Percentiles rank a stretch among this genome's conserved stretches.
phyloP scores from a whole-genome alignment of 2,888 invertebrate species.

The Atethmia centrago region DNA sequence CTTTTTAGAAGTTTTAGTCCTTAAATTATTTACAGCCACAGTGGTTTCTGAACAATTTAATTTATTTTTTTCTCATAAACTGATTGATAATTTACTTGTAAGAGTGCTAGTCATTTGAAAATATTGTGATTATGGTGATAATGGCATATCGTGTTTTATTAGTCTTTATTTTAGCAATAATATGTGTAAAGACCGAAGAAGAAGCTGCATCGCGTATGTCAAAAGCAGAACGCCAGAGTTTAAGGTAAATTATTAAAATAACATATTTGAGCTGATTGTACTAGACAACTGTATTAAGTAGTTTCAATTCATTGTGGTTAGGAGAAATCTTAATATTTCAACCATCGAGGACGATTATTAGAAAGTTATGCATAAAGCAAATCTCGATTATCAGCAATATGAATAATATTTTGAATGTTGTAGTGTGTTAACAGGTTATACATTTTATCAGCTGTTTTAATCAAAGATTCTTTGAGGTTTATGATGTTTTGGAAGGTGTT shows the following conservation, averaged over 20 bases:
- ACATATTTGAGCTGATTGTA: neutral
- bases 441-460: constrained; percentile 1
- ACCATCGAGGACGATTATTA: neutral
- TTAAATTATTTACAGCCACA: constrained; percentile 21
- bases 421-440: neutral
- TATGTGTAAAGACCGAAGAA: constrained; percentile 85
- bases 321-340: constrained; percentile 8
- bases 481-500: neutral
- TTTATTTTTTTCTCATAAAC: constrained; percentile 37
- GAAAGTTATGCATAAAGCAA: neutral
- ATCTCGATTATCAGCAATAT: neutral
- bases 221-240: constrained; percentile 91
- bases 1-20: constrained; percentile 50
- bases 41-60: constrained; percentile 33
- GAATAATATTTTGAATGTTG: constrained; percentile 2
- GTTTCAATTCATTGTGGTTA: constrained; percentile 9
- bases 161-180: constrained; percentile 84
- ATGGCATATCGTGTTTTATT: constrained; percentile 85
- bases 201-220: constrained; percentile 89
- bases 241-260: constrained; percentile 89
- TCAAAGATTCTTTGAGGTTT: neutral
- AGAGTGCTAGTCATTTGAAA: constrained; percentile 75
- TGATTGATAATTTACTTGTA: constrained; percentile 48
- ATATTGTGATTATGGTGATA: constrained; percentile 80
- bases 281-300: constrained; percentile 3